Evolutionary conservation across 1,140 invertebrate species (phyloP), one percentile per base, ranked within the genome.

Genomic region (Drosophila rhopaloa): DNA sequence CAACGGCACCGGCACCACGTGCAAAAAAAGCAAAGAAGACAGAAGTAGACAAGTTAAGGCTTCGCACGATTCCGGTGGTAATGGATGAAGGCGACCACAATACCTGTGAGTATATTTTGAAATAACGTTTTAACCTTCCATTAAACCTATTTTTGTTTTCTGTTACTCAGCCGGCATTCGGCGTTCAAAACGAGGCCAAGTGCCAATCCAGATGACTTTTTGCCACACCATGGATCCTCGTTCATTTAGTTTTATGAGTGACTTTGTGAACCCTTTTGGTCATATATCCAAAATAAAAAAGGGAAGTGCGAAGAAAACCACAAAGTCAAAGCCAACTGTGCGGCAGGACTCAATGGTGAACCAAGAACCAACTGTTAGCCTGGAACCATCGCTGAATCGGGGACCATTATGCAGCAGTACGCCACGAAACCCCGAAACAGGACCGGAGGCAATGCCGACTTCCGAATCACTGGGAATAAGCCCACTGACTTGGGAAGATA

Each of bases 151-250:
- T 48, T 8, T 29, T 29, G n/a, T 48, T 48, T 48, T 47, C 5
- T 47, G 10, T 4, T 44, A 44, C 14, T 43, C 5, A 51, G 50
- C 14, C 44, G 76, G 40, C 13, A 37, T 81, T 51, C 85, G 90
- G 24, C 58, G 76, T 57, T 91, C 90, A 10, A 77, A 62, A 24
- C 80, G 90, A 32, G 90, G 90, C 5, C 90, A 81, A 0, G 57
- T 88, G 0, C 90, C 90, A 6, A 29, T 91, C 1, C 53, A 53
- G 6, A 84, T 81, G 7, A 60, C 19, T 10, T 90, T 61, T 65
- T 59, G 48, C 10, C 81, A 88, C 19, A 77, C 70, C 0, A 32
- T 78, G 13, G 62, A 85, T 38, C 79, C 75, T 4, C 61, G 13
- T 10, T 4, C 63, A 0, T 63, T 84, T 7, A 24, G 10, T 2